These are phyloP conservation scores for Silurus lanzhouensis DNA, from an alignment of 2,797 vertebrate genomes.

Conservation along the genomic window DNA sequence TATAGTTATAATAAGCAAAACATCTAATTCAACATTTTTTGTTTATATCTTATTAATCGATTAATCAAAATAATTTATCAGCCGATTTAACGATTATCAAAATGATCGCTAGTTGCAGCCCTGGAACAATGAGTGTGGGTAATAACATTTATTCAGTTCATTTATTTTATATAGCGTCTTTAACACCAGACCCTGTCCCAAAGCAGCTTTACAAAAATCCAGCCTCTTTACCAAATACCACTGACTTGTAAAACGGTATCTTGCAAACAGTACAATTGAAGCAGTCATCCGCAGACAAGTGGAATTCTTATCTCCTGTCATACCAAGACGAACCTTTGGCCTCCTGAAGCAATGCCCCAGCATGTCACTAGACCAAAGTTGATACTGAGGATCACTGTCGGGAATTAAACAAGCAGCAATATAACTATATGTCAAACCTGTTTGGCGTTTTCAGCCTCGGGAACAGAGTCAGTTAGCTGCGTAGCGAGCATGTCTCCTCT, in stretches of 20 bases:
- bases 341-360: neutral
- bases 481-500: conserved; percentile 85
- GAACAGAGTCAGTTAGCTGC: conserved; percentile 72
- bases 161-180: too few species aligned
- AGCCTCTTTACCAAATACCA: too few species aligned
- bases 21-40: too few species aligned
- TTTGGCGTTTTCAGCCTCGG: conserved; percentile 79
- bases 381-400: neutral
- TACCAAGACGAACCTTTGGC: neutral
- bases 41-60: too few species aligned
- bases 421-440: conserved; percentile 72
- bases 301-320: neutral
- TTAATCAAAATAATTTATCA: too few species aligned
- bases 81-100: too few species aligned
- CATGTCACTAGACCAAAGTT: neutral
- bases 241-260: neutral
- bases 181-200: too few species aligned
- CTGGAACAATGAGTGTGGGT: too few species aligned
- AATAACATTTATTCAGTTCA: too few species aligned
- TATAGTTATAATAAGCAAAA: too few species aligned
- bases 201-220: too few species aligned
- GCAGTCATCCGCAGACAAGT: neutral
- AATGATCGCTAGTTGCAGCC: too few species aligned
- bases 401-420: neutral
- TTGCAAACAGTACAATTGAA: neutral